These are phyloP conservation scores for Drosophila serrata DNA, from an alignment of 1,140 invertebrate genomes.

Conservation along the genomic window DNA sequence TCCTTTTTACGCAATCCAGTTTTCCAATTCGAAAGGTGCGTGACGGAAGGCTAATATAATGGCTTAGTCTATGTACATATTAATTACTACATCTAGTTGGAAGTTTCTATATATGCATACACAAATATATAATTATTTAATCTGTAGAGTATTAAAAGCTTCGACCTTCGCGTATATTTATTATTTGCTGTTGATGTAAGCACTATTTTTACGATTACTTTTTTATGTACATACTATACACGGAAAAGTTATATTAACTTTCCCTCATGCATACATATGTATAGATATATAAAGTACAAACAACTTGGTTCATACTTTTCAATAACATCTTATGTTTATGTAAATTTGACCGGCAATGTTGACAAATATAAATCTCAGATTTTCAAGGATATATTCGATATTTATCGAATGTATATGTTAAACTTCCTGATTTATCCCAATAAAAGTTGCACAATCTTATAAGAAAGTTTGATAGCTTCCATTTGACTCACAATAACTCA, in stretches of 20 bases:
- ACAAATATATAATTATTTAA: neutral
- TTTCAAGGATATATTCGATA: conserved; percentile 21
- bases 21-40: conserved; percentile 32
- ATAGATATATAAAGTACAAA: neutral
- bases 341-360: conserved; percentile 24
- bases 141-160: conserved; percentile 16
- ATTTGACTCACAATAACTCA: neutral
- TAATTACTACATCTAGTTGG: neutral
- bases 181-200: conserved; percentile 28
- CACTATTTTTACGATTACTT: conserved; percentile 18
- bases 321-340: conserved; percentile 1
- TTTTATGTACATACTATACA: conserved; percentile 12
- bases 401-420: conserved; percentile 4
- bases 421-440: neutral
- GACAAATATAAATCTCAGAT: conserved; percentile 3
- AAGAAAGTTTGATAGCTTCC: neutral
- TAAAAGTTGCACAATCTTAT: neutral
- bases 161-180: neutral
- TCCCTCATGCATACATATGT: neutral
- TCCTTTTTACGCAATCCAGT: conserved; percentile 19
- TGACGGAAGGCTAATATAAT: conserved; percentile 19
- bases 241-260: conserved; percentile 15
- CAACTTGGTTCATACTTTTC: no score
- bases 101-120: neutral
- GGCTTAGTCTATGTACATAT: neutral